Conservation (phyloP, 2,797 vertebrate species). For the Smutsia gigantea region DNA sequence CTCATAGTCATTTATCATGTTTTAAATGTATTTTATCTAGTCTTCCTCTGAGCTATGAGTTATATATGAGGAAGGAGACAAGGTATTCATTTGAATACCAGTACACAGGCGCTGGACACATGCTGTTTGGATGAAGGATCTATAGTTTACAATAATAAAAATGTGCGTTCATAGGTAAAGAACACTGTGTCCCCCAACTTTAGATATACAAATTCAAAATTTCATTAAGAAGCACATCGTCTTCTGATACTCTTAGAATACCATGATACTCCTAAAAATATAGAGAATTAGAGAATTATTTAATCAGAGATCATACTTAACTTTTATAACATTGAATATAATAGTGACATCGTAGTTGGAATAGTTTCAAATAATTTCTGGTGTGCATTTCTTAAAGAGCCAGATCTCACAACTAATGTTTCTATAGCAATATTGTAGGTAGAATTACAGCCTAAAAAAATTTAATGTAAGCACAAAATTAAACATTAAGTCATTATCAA, state of each 20-base stretch:
- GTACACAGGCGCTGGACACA: background rate
- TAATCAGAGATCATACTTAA: slow-evolving; percentile 29
- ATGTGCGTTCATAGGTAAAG: background rate
- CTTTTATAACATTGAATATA: slow-evolving; percentile 15
- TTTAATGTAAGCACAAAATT: slow-evolving; percentile 45
- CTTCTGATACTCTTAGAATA: slow-evolving; percentile 19
- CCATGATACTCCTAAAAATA: slow-evolving; percentile 22
- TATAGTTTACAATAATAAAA: slow-evolving; percentile 39
- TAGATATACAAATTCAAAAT: background rate
- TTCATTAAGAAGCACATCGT: slow-evolving; percentile 17
- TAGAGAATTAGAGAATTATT: background rate
- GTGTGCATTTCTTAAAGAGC: slow-evolving; percentile 20
- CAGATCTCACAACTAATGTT: slow-evolving; percentile 42
- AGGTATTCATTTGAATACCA: slow-evolving; percentile 34
- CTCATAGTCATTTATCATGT: slow-evolving; percentile 3
- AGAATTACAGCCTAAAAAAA: slow-evolving; percentile 38
- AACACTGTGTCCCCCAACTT: background rate
- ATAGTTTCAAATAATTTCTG: slow-evolving; percentile 45
- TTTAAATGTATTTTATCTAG: slow-evolving; percentile 24
- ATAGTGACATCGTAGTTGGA: background rate
- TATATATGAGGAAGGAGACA: background rate
- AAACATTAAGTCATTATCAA: background rate
- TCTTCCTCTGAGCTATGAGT: background rate
- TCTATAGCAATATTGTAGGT: background rate
- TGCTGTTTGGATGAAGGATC: background rate